Conservation (phyloP, 1,140 invertebrate genomes). For the Penaeus indicus region DNA sequence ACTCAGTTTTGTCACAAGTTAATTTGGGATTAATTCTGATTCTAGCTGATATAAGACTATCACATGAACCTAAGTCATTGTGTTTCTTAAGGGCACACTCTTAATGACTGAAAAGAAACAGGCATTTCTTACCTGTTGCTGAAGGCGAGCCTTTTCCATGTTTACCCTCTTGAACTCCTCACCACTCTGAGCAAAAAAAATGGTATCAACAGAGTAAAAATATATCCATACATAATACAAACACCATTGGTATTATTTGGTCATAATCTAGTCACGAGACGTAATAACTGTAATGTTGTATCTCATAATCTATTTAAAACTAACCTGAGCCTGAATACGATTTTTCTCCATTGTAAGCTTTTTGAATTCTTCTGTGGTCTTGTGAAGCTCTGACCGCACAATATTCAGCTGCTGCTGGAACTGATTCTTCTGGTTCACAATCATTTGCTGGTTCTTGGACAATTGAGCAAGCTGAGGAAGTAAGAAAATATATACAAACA, state of each 20-base stretch:
- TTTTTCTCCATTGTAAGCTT: constrained; percentile 54
- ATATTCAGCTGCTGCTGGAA: constrained; percentile 52
- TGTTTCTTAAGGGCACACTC: too few relatives aligned
- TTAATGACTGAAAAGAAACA: too few relatives aligned
- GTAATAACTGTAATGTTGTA: neutral
- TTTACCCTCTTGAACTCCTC: constrained; percentile 48
- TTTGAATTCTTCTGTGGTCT: constrained; percentile 56
- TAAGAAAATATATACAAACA: neutral
- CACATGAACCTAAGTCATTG: too few relatives aligned
- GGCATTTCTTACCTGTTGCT: constrained; percentile 39
- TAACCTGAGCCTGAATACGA: constrained; percentile 41
- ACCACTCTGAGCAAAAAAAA: constrained; percentile 36
- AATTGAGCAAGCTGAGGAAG: constrained; percentile 52
- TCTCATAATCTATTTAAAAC: neutral
- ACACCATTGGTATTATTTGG: neutral
- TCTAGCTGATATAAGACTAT: too few relatives aligned
- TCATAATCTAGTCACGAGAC: neutral
- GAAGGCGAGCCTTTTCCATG: constrained; percentile 39
- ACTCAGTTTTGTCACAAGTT: too few relatives aligned
- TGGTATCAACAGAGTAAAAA: neutral
- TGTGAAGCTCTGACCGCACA: constrained; percentile 49
- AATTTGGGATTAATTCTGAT: too few relatives aligned
- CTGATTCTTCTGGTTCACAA: constrained; percentile 56
- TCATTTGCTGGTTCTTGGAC: constrained; percentile 60
- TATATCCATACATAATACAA: neutral